These are phyloP conservation scores for Trachurus trachurus DNA, from an alignment of 2,797 vertebrate species.

Conservation along the genomic window DNA sequence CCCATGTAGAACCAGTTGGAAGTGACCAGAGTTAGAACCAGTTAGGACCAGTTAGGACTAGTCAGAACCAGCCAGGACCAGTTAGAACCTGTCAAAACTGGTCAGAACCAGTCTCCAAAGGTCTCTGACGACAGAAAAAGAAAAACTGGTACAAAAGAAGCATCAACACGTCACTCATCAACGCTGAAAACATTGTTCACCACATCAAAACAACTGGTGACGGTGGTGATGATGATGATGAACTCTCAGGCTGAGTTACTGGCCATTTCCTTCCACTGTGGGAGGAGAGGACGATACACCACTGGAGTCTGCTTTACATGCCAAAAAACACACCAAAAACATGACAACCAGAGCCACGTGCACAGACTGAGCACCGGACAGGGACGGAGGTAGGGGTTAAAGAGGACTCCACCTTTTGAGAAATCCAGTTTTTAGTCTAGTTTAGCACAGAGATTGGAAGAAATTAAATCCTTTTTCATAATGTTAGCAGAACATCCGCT, in stretches of 20 bases:
- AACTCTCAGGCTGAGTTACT: conserved; percentile 46
- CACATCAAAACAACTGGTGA: conserved; percentile 27
- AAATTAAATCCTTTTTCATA: no score
- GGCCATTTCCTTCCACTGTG: conserved; percentile 61
- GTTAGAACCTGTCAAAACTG: neutral
- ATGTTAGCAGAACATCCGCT: neutral
- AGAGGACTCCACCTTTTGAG: conserved; percentile 3
- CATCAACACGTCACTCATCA: conserved; percentile 8
- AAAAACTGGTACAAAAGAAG: neutral
- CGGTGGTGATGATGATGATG: neutral
- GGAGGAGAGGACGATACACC: conserved; percentile 12
- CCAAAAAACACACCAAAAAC: conserved; percentile 44
- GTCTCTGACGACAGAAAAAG: conserved; percentile 11
- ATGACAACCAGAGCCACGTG: conserved; percentile 31
- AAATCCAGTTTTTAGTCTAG: conserved; percentile 25
- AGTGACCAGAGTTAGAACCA: neutral
- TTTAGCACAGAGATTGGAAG: conserved; percentile 13
- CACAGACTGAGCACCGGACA: conserved; percentile 40
- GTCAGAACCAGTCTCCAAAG: conserved; percentile 6
- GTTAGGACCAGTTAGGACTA: neutral
- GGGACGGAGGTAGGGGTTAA: neutral
- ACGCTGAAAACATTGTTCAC: conserved; percentile 4
- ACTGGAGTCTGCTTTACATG: conserved; percentile 42
- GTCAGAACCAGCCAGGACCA: neutral
- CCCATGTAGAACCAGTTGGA: neutral